These are phyloP conservation scores for Chamaea fasciata DNA, from an alignment of 2,113 vertebrate species.

Conservation along the genomic window DNA sequence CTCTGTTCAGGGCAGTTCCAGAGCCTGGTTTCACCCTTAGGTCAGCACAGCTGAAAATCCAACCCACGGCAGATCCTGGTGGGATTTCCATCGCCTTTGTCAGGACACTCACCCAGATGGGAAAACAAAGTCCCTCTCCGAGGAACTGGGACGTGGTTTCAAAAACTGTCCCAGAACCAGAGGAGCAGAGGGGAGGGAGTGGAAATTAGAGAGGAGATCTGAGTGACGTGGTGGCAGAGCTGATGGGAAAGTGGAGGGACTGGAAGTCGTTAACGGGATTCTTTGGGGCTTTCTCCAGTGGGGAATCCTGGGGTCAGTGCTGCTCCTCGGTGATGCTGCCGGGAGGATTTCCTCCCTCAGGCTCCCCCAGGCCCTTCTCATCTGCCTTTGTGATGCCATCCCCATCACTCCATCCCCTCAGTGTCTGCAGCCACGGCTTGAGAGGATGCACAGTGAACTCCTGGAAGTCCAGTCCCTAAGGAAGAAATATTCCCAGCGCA, in stretches of 20 bases:
- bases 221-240: background rate
- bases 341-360: background rate
- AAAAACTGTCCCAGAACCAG: background rate
- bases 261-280: background rate
- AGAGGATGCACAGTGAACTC: background rate
- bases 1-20: background rate
- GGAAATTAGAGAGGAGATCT: background rate
- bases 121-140: background rate
- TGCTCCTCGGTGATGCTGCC: background rate
- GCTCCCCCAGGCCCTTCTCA: background rate
- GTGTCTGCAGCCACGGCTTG: background rate
- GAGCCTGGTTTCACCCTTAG: background rate
- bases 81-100: background rate
- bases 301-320: background rate
- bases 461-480: background rate
- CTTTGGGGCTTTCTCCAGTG: background rate
- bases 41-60: background rate
- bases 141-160: background rate
- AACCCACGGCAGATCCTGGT: background rate
- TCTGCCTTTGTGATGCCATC: background rate
- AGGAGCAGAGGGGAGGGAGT: background rate
- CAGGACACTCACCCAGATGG: fast-evolving
- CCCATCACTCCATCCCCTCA: background rate
- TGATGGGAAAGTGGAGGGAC: background rate
- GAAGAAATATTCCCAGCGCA: background rate